A percentile compares a stretch with the other conserved stretches of the same genome.
phyloP scores from a whole-genome alignment of 92 coral and sea anemone species.

The Plumapathes pennacea region DNA sequence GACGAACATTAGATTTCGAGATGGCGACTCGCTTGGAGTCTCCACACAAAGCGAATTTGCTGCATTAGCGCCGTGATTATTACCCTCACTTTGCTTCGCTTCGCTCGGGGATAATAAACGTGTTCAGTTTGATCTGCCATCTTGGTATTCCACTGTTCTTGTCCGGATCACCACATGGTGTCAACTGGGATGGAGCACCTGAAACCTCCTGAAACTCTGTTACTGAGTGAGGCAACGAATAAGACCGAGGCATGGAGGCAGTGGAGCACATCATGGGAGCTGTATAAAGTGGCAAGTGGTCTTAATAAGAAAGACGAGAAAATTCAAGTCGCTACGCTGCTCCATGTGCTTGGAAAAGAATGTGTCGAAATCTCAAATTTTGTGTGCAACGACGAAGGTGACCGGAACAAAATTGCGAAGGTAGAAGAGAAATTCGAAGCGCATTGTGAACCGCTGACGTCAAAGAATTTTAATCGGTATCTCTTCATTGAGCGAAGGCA shows the following conservation, averaged over 20 bases:
- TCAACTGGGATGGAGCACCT: constrained; percentile 5
- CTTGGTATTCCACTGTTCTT: no score
- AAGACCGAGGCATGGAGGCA: constrained; percentile 18
- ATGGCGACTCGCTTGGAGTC: no score
- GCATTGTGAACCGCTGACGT: constrained; percentile 39
- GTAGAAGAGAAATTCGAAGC: constrained; percentile 28
- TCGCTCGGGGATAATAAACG: no score
- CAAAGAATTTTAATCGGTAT: constrained; percentile 31
- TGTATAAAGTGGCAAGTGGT: constrained; percentile 13
- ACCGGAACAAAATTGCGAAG: constrained; percentile 12
- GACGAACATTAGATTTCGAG: no score
- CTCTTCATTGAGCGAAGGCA: constrained; percentile 39
- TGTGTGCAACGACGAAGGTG: constrained; percentile 19
- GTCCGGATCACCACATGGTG: no score
- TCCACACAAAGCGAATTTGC: no score
- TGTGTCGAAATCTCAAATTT: constrained; percentile 9
- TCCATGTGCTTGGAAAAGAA: constrained; percentile 20
- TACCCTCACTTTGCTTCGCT: no score
- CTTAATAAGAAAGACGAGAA: constrained; percentile 1
- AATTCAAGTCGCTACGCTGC: constrained; percentile 16
- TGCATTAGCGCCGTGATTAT: no score
- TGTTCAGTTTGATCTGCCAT: no score
- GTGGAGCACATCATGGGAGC: constrained; percentile 8
- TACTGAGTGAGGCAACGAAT: constrained; percentile 16
- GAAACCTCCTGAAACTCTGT: constrained; percentile 15